Evolutionary conservation across 2,797 vertebrate species (phyloP), one percentile per base, ranked within the genome.

Genomic region (Clarias laeviceps): DNA sequence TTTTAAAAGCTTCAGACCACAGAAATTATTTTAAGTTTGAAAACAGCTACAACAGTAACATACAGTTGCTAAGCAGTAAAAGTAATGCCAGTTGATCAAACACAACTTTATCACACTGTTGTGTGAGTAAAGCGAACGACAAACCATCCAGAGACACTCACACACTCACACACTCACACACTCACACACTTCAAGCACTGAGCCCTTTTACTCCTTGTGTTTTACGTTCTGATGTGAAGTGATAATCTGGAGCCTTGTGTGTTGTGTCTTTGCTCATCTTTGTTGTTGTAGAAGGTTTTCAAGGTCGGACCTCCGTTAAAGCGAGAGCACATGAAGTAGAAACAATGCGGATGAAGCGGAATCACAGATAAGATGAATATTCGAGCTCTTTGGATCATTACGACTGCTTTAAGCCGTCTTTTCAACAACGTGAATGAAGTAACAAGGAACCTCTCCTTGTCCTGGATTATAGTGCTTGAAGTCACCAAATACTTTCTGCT

Each of bases 401-500:
- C 29, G 37, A 29, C 66, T 77, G 50, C 29, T 54, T 96, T 93
- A 99, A 59, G 89, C 93, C 0, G 80, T 97, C 92, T 93, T 99
- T 94, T 97, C 96, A 88, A 97, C 94, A 1, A 99, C 97, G 0
- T 99, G 98, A 93, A 99, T 97, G 93, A 99, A 99, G 91, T 99
- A 99, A 93, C 98, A 98, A 1, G 98, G 98, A 0, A 92, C 66
- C 0, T 94, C 90, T 74, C 86, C 88, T 92, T 98, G 96, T 50
- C 94, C 96, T 0, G 94, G 91, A 3, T 90, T 91, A 89, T 97
- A 98, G 2, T 96, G 93, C 94, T 97, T 92, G 94, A 99, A 99
- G 89, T 99, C 98, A 0, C 97, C 98, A 70, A 96, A 96, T 85
- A 99, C 94, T 0, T 74, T 94, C 93, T 98, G 98, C 91, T 98